phyloP scores from a whole-genome alignment of 2,113 vertebrate genomes.

The Corydoras maculifer region DNA sequence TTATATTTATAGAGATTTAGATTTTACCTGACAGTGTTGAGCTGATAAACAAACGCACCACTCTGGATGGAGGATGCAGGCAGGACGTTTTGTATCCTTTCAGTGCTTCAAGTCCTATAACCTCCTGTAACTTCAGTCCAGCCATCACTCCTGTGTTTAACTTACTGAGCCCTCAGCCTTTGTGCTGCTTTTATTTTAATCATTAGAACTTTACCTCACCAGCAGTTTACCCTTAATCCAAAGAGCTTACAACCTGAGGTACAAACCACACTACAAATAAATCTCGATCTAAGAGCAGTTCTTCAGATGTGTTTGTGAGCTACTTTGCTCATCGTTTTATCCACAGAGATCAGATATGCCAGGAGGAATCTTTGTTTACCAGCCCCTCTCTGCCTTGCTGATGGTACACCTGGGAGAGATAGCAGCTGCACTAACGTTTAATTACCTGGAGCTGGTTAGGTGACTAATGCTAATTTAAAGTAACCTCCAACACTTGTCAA shows the following conservation, averaged over 20 bases:
- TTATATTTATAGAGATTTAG: not conserved
- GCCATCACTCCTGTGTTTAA: not conserved
- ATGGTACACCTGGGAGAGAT: constrained; percentile 22
- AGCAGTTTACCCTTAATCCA: not conserved
- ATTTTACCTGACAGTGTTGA: constrained; percentile 66
- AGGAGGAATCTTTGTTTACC: constrained; percentile 47
- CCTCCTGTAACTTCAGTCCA: constrained; percentile 21
- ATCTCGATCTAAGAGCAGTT: not conserved
- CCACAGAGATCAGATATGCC: constrained; percentile 43
- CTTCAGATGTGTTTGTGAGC: constrained; percentile 38
- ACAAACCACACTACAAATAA: not conserved
- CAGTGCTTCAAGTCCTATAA: constrained; percentile 41
- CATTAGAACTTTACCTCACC: not conserved
- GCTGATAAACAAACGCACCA: constrained; percentile 68
- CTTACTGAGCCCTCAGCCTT: not conserved
- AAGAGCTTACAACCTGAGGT: too few species aligned
- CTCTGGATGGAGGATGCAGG: constrained; percentile 49
- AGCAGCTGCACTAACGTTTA: constrained; percentile 29
- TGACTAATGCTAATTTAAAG: constrained; percentile 3
- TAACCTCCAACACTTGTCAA: constrained; percentile 15
- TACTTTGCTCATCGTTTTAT: constrained; percentile 24
- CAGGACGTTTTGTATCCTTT: constrained; percentile 32
- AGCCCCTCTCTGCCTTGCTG: constrained; percentile 17
- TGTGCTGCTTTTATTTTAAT: not conserved
- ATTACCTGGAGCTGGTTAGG: constrained; percentile 18